Base-by-base conservation (phyloP, 2,113 vertebrate species). In the Pongo abelii region DNA sequence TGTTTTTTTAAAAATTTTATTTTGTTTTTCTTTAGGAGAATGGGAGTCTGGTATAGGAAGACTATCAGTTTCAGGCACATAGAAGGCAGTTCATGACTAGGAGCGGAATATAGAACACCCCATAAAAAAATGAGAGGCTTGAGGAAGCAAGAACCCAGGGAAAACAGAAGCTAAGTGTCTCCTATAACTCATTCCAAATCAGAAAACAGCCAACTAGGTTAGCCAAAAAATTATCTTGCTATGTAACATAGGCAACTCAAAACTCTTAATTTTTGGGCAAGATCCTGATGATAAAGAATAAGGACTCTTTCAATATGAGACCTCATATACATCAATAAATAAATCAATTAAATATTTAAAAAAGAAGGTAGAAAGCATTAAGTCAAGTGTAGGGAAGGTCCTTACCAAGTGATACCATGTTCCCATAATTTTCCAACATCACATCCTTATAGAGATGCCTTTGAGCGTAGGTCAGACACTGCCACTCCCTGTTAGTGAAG, bases 351-450 rank as follows among this genome's bases (percentile, higher is more conserved):
- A 40, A 38, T 11, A 70, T 50, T 48, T 50, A 77, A 69, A 38
- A 81, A 64, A 16, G 35, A 70, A 72, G 14, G 61, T 20, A 27
- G 2, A 75, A 38, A 40, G 61, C 23, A 17, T 55, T 23, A 52
- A 40, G 55, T n/a, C 61, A 84, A 78, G 46, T 10, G 3, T 61
- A 69, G 46, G 55, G 25, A 30, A 89, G 14, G 38, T 40, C 38
- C 96, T 89, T 85, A 93, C 90, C 96, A 74, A 80, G 72, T 25
- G 93, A 89, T 14, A 85, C 17, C 86, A 93, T 3, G 75, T 93
- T 85, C 38, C 57, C 35, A 14, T 95, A 97, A 64, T 81, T 97
- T 85, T 90, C 93, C 93, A 95, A 48, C 90, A 97, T 97, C 52
- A 93, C 96, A 67, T 90, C 74, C 27, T 74, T 90, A 14, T 93